Evolutionary conservation across 1,140 invertebrate genomes (phyloP).

Genomic region (Gryon sp.): DNA sequence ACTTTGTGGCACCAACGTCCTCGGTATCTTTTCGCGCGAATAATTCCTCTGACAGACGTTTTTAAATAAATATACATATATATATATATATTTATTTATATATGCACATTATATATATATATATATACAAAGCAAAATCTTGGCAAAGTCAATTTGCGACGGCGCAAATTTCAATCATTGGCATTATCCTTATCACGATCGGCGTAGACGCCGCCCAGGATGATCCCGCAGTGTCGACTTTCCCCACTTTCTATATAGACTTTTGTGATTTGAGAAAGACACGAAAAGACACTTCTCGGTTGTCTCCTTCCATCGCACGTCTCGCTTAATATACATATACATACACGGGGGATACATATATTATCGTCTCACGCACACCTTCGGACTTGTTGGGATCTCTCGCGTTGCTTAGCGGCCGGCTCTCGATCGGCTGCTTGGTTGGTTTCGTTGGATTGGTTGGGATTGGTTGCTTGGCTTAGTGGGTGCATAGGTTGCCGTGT

Average conservation of each 20-base stretch:
- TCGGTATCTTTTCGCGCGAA: background rate
- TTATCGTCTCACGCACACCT: conserved; percentile 72
- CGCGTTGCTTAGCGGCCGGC: conserved; percentile 54
- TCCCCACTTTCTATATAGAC: conserved; percentile 33
- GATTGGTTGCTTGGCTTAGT: too few species aligned
- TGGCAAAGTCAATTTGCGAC: conserved; percentile 32
- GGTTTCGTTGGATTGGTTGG: too few species aligned
- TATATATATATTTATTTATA: too few species aligned
- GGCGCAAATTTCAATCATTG: conserved; percentile 46
- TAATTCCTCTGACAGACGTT: background rate
- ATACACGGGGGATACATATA: conserved; percentile 67
- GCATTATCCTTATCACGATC: conserved; percentile 54
- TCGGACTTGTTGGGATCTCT: conserved; percentile 61
- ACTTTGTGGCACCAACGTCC: conserved; percentile 18
- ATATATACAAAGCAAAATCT: conserved; percentile 23
- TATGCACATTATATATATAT: too few species aligned
- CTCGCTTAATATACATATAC: conserved; percentile 67
- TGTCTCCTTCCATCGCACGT: conserved; percentile 70
- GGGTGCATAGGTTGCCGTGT: conserved; percentile 72
- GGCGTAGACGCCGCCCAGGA: conserved; percentile 54
- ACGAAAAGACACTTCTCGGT: conserved; percentile 67
- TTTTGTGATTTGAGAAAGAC: conserved; percentile 48
- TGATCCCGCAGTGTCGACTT: conserved; percentile 36
- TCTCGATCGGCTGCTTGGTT: conserved; percentile 52
- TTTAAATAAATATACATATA: too few species aligned